Evolutionary conservation across 1,140 invertebrate species (phyloP).

Genomic region (Trypoxylus dichotomus): DNA sequence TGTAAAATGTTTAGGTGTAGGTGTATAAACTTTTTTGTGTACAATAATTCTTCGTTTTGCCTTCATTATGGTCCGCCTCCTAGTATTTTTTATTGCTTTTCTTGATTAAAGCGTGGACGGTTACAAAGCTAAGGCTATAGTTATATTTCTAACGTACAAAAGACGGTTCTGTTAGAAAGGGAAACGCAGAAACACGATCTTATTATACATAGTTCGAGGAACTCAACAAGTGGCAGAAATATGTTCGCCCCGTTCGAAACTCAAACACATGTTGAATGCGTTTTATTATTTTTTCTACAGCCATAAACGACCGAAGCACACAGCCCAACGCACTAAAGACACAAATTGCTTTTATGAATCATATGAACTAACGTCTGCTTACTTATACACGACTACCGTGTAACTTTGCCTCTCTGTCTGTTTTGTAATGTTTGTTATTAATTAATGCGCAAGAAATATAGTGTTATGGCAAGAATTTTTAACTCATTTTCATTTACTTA

Average conservation of each 20-base stretch:
- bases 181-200: background rate
- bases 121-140: background rate
- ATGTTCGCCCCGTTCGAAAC: conserved; percentile 4
- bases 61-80: background rate
- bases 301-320: background rate
- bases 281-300: background rate
- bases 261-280: conserved; percentile 12
- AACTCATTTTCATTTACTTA: background rate
- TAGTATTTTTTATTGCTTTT: background rate
- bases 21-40: background rate
- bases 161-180: background rate
- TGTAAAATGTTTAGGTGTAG: background rate
- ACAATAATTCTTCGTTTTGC: background rate
- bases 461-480: background rate
- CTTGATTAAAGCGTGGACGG: background rate
- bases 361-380: background rate
- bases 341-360: background rate
- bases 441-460: too few relatives aligned
- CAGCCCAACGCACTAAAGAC: background rate
- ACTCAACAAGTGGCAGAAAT: conserved; percentile 17
- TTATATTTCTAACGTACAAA: background rate
- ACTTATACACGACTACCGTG: background rate
- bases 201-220: background rate
- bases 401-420: background rate
- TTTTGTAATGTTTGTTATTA: background rate